Percentiles rank a stretch among this genome's conserved stretches.
Conservation (phyloP, 2,888 invertebrate genomes). For the Lepeophtheirus nordmannii region DNA sequence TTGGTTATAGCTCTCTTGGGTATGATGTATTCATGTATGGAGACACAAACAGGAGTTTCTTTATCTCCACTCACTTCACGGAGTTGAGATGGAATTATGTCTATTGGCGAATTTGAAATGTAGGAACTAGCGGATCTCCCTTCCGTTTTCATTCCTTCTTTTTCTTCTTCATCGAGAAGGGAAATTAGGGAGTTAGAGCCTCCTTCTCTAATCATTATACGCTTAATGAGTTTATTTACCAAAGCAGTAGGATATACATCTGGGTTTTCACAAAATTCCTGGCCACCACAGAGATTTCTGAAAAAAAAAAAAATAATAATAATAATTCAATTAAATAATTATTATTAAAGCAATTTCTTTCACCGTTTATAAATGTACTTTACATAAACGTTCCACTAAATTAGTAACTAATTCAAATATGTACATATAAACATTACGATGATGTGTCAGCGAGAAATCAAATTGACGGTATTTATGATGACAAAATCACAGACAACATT, state of each 20-base stretch:
- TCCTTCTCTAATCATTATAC: background rate
- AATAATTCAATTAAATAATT: too few relatives aligned
- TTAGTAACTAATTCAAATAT: too few relatives aligned
- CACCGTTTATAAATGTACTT: too few relatives aligned
- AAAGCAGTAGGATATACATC: constrained; percentile 5
- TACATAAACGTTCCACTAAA: too few relatives aligned
- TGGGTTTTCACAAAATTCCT: constrained; percentile 7
- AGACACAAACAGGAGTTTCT: constrained; percentile 8
- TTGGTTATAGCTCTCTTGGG: constrained; percentile 14
- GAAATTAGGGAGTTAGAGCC: background rate
- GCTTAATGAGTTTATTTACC: constrained; percentile 15
- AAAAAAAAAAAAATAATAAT: background rate
- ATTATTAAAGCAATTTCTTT: too few relatives aligned
- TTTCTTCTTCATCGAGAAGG: background rate
- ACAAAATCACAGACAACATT: too few relatives aligned
- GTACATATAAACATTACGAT: too few relatives aligned
- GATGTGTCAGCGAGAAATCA: too few relatives aligned
- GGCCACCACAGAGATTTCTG: background rate
- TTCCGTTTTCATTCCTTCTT: background rate
- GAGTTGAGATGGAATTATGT: background rate
- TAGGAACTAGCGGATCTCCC: background rate
- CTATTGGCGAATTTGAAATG: too few relatives aligned
- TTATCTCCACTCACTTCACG: background rate
- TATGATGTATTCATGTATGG: background rate
- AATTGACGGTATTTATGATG: too few relatives aligned